Base-by-base conservation (phyloP, 2,888 invertebrate species). In the Trichogramma dendrolimi region DNA sequence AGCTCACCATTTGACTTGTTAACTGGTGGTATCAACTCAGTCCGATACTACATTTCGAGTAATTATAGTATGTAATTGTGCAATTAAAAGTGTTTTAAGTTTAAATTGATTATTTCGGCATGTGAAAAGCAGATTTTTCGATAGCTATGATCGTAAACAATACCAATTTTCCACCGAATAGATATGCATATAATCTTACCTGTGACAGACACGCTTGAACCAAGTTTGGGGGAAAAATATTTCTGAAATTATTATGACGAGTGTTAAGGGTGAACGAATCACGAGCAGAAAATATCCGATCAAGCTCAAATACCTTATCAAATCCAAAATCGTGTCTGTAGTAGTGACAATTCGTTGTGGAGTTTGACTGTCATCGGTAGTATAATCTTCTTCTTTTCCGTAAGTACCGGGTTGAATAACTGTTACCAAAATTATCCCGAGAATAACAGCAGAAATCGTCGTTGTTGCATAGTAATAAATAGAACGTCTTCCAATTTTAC, bases 361-460 rank as follows among this genome's bases (percentile, higher is more conserved):
- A 5, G 70, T 42, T 55, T 58, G 69, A 41, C 68, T 67, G 5
- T 61, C 68, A 6, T 65, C 64, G n/a, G 54, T 61, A 4, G 5
- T 58, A 11, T 54, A 54, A 4, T 65, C 56, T 44, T 71, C 64
- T 67, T 75, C 66, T 6, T 67, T 69, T n/a, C 60, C 69, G 4
- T 74, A 71, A 5, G 74, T 75, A 6, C 85, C 90, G 0, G 91
- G 91, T 68, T 82, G 81, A 64, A 91, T 89, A 4, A 82, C 75
- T 5, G 83, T 78, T 10, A 89, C 89, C 67, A 91, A 81, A 56
- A 88, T 81, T 67, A 91, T 90, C 6, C 90, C 90, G 65, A 89
- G 80, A 44, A 87, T 79, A 5, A 90, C 89, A 1, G 90, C 88
- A 59, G 84, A 79, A 46, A 89, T 74, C 2, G 90, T 90, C 2